Percentiles rank a stretch among this genome's conserved stretches.
These are phyloP conservation scores for Bubo scandiacus DNA, from an alignment of 2,113 vertebrate species.

Conservation along the genomic window DNA sequence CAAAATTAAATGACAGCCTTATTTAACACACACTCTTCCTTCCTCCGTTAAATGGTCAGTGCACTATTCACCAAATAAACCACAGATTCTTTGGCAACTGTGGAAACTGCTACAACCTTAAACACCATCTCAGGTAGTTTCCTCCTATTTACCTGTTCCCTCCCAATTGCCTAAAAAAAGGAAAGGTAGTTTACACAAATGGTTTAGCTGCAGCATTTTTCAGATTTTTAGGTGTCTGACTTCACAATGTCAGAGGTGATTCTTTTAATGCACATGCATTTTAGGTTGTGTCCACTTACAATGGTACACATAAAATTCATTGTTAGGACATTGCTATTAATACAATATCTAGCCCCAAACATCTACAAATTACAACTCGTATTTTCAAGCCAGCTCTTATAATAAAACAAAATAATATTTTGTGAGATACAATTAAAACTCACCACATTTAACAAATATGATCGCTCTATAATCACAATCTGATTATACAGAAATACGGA, in stretches of 20 bases:
- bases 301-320: background rate
- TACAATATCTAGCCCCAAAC: background rate
- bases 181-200: background rate
- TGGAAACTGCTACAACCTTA: background rate
- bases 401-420: background rate
- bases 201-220: background rate
- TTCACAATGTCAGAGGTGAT: background rate
- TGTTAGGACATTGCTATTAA: background rate
- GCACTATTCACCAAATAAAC: background rate
- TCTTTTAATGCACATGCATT: rapidly evolving
- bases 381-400: background rate
- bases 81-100: background rate
- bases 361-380: background rate
- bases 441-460: background rate
- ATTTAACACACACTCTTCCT: background rate
- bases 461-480: background rate
- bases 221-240: background rate
- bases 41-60: background rate
- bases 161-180: background rate
- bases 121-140: background rate
- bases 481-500: background rate
- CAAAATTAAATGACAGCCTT: background rate
- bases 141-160: background rate
- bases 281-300: background rate
- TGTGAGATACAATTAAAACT: background rate